These are phyloP conservation scores for Drosophila nannoptera DNA, from an alignment of 1,140 invertebrate genomes.

Conservation along the genomic window DNA sequence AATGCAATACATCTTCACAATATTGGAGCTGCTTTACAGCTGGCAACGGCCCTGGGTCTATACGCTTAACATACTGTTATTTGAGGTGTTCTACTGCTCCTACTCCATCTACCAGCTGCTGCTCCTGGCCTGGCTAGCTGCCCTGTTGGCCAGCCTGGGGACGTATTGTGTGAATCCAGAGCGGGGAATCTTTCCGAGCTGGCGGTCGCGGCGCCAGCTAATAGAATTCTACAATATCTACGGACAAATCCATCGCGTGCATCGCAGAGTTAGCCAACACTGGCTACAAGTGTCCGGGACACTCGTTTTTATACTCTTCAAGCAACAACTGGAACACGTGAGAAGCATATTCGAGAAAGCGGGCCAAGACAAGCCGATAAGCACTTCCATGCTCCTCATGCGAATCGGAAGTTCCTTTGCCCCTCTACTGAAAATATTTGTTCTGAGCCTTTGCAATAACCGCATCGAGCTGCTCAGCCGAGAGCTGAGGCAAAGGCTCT, in stretches of 20 bases:
- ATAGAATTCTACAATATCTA: neutral
- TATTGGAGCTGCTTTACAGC: neutral
- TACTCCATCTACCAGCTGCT: slow-evolving; percentile 5
- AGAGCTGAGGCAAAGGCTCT: neutral
- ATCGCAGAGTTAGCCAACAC: neutral
- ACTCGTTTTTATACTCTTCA: neutral
- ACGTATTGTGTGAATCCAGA: neutral
- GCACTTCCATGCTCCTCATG: neutral
- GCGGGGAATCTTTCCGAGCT: neutral
- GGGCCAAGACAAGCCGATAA: too few relatives aligned
- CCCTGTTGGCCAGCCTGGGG: neutral
- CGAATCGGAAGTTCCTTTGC: neutral
- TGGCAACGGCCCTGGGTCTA: neutral
- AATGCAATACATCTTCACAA: neutral
- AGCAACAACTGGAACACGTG: too few relatives aligned
- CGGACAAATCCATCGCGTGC: neutral
- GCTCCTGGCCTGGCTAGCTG: slow-evolving; percentile 1
- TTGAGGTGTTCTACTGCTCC: neutral
- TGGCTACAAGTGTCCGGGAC: neutral
- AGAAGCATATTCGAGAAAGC: too few relatives aligned
- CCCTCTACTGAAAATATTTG: neutral
- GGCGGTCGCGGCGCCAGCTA: neutral
- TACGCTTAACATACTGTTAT: neutral
- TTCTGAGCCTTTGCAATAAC: neutral
- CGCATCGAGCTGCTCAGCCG: neutral